Evolutionary conservation across 2,113 vertebrate genomes (phyloP), one percentile per base, ranked within the genome.

Genomic region (Athene cunicularia): DNA sequence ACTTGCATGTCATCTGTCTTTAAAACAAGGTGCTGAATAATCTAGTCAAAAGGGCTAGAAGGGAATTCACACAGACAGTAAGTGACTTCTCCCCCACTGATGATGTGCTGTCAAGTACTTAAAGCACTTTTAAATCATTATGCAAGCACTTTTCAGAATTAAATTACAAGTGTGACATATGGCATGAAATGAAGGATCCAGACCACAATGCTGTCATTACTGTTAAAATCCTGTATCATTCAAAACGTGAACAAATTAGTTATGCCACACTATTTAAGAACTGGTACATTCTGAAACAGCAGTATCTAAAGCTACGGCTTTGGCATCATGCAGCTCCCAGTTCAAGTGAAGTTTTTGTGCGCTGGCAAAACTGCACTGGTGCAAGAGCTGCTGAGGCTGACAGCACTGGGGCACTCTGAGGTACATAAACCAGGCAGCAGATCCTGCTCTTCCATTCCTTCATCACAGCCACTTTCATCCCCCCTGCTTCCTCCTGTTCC

Each of bases 21-120:
- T 88, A 80, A 94, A 97, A 92, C 70, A 85, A 96, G 90, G 96
- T 90, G 95, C 93, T 95, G 95, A 95, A 96, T 93, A 96, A 96
- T 96, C 87, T 80, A 87, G 73, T 93, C 85, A 82, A 58, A 96
- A 95, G 85, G 66, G 86, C 62, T 94, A 88, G 90, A 63, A 94
- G 52, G 81, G 82, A 95, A 95, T 96, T 97, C 88, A 86, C 56
- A 60, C 56, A 94, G 94, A 92, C 53, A 94, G 55, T 43, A 95
- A 84, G 72, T 74, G 37, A 91, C 53, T 95, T 93, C 56, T 94
- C 88, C 85, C 45, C 26, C 30, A 35, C 79, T n/a, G 74, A 87
- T 87, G 87, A 94, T 90, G 93, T 76, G 74, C 87, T 93, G 95
- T 90, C 81, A 95, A 96, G 56, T 70, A 94, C 81, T 96, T 91